Percentiles rank a stretch among this genome's conserved stretches.
These are phyloP conservation scores for Cherax quadricarinatus DNA, from an alignment of 1,140 invertebrate genomes.

Conservation along the genomic window DNA sequence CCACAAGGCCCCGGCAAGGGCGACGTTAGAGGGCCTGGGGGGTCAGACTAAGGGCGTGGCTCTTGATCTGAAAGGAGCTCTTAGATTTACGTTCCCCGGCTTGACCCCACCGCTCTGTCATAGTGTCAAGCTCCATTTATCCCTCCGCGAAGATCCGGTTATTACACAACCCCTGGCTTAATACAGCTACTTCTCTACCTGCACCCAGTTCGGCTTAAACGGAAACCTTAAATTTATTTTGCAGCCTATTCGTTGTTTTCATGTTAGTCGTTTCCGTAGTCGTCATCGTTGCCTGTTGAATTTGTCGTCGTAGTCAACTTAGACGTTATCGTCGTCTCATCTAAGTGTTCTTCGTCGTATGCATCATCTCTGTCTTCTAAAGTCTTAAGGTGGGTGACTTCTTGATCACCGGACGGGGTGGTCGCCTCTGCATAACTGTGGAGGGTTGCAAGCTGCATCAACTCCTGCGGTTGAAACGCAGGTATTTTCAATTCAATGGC, in stretches of 20 bases:
- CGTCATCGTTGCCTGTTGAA: too few relatives aligned
- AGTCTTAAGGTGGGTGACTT: background rate
- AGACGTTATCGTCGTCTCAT: too few relatives aligned
- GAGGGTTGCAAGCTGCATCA: background rate
- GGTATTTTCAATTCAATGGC: constrained; percentile 35
- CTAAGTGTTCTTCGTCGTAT: too few relatives aligned
- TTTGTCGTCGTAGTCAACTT: too few relatives aligned
- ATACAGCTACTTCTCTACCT: background rate
- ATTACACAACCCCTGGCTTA: constrained; percentile 15
- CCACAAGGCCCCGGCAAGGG: too few relatives aligned
- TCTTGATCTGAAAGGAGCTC: constrained; percentile 23
- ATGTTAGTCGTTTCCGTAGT: too few relatives aligned
- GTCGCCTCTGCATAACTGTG: background rate
- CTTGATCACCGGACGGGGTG: background rate
- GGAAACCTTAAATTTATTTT: too few relatives aligned
- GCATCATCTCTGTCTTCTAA: background rate
- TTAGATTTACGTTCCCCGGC: constrained; percentile 38
- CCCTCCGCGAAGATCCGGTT: constrained; percentile 34
- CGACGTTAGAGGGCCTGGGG: background rate
- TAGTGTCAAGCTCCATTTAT: constrained; percentile 47
- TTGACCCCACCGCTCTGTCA: constrained; percentile 49
- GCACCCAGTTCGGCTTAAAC: too few relatives aligned
- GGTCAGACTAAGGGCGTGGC: background rate
- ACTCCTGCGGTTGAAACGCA: background rate
- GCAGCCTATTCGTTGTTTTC: too few relatives aligned